phyloP scores from a whole-genome alignment of 2,888 invertebrate genomes.

The Embidobia sp. region DNA sequence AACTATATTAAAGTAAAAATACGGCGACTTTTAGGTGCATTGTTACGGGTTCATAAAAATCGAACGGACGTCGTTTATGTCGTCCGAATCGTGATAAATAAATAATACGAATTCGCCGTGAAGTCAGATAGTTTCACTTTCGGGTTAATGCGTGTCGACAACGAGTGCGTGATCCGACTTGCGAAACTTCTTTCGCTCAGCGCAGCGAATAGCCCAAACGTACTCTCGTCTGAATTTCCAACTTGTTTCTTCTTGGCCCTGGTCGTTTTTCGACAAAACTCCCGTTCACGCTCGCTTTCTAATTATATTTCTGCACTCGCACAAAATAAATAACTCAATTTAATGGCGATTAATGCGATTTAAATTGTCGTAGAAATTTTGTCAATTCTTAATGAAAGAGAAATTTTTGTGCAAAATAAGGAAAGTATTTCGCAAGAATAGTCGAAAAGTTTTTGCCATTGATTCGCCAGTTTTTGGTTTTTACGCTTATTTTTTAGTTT shows the following conservation, averaged over 20 bases:
- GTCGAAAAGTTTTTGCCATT: no score
- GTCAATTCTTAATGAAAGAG: constrained; percentile 39
- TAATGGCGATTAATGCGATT: constrained; percentile 32
- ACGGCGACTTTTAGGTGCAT: no score
- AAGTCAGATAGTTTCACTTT: constrained; percentile 58
- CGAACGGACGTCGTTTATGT: no score
- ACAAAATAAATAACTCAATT: constrained; percentile 43
- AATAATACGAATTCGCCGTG: constrained; percentile 39
- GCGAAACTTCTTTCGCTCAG: constrained; percentile 48
- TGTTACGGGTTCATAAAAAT: no score
- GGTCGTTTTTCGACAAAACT: constrained; percentile 48
- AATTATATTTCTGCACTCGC: constrained; percentile 34
- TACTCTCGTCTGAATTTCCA: constrained; percentile 40
- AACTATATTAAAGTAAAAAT: no score
- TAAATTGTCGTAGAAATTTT: constrained; percentile 41
- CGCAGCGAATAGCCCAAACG: constrained; percentile 23
- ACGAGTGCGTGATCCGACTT: constrained; percentile 59
- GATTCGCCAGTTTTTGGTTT: no score
- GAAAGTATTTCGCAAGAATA: constrained; percentile 22
- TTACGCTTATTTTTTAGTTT: no score
- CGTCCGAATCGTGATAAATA: constrained; percentile 17
- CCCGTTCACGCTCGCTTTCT: constrained; percentile 41
- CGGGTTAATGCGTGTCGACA: constrained; percentile 60
- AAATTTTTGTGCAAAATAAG: constrained; percentile 14
- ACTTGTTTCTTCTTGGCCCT: constrained; percentile 44